Conservation (phyloP, 2,797 vertebrate species). For the Chloroceryle amazona region DNA sequence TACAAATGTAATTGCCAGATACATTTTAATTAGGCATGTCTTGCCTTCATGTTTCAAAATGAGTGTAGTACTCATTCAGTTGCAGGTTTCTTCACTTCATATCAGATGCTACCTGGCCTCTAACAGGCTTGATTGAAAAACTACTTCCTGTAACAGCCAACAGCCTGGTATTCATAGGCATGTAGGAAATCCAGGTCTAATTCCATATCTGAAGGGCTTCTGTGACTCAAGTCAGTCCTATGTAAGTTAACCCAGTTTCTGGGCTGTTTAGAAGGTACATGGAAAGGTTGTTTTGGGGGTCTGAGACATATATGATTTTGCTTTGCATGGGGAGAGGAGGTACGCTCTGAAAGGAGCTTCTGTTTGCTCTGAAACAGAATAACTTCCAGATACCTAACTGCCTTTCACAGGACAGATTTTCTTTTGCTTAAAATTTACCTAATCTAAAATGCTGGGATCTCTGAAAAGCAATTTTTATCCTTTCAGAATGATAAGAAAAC, state of each 20-base stretch:
- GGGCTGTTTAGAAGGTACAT: neutral
- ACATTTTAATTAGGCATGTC: neutral
- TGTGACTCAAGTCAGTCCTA: neutral
- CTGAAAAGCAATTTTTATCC: neutral
- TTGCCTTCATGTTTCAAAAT: neutral
- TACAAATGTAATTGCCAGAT: neutral
- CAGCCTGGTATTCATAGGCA: neutral
- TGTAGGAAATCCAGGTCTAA: neutral
- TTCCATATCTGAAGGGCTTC: neutral
- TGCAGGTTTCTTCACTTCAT: neutral
- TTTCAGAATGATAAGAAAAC: neutral
- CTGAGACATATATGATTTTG: neutral
- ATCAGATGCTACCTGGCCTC: neutral
- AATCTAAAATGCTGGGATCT: neutral
- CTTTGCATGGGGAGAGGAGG: neutral
- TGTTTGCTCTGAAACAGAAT: neutral
- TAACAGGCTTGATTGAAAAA: neutral
- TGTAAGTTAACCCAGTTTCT: neutral
- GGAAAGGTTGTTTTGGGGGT: neutral
- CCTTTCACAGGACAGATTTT: neutral
- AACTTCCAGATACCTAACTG: neutral
- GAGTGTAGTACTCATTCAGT: neutral
- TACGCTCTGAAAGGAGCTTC: neutral
- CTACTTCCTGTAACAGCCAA: neutral
- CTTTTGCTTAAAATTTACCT: neutral